Base-by-base conservation (phyloP, 1,140 invertebrate genomes). In the Laupala kohalensis region DNA sequence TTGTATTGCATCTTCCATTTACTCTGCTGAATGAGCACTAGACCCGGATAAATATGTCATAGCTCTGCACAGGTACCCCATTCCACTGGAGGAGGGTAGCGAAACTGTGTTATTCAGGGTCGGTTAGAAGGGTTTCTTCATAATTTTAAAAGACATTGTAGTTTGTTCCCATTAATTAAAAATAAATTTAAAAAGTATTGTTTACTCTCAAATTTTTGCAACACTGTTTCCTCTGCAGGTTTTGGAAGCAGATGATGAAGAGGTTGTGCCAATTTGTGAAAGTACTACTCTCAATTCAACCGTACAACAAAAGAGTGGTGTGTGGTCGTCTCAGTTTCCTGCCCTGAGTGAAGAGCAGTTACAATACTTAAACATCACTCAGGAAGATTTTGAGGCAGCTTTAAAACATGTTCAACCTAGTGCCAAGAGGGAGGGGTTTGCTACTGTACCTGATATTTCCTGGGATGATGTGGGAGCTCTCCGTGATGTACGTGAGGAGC, bases 391-490 rank as follows among this genome's bases (percentile, higher is more conserved):
- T 77, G 76, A 87, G 69, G 84, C 83, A 75, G 95, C 96, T 25
- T 78, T 97, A 9, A 90, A 90, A 77, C 83, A 87, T 75, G 89
- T 96, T 23, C 91, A 93, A 79, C 96, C 96, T n/a, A 96, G 94
- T 66, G 90, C 94, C 0, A 97, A 97, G 75, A 85, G 96, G 74
- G 97, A 99, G 86, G 97, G 97, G 67, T 98, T 99, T 83, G 92
- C 94, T 5, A 97, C 96, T 6, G 94, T 99, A 24, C 97, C 97
- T 13, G 94, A 98, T 84, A 92, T 95, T 0, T 96, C 93, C 0
- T 99, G 97, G 97, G 89, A 95, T 73, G 95, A 99, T 83, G 88
- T 99, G 76, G 98, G 98, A 2, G 97, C 96, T 1, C 79, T 99
- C 12, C 85, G 87, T 30, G 86, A 94, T 78, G 91, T 99, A 62